Conservation (phyloP, 2,888 invertebrate species). For the Tetheella fluctuosa region DNA sequence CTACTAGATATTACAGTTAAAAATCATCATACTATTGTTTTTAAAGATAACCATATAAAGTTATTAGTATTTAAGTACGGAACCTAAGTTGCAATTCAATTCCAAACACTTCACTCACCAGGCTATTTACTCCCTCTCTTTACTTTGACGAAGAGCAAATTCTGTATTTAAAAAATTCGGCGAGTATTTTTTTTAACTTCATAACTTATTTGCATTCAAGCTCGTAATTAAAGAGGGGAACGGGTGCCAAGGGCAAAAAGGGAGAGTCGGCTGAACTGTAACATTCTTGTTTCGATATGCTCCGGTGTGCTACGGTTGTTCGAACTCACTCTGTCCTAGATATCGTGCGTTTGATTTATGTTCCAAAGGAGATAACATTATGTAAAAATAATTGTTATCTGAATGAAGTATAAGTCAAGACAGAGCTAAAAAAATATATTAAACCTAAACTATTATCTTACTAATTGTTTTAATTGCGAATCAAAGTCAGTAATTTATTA, state of each 20-base stretch:
- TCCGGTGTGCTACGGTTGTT: neutral
- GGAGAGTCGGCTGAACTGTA: conserved; percentile 25
- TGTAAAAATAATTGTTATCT: neutral
- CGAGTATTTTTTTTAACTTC: conserved; percentile 55
- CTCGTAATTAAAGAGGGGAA: conserved; percentile 55
- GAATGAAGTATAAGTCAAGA: too few species aligned
- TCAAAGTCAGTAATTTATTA: too few species aligned
- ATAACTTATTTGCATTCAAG: conserved; percentile 68
- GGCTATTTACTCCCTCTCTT: conserved; percentile 29
- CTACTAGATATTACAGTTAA: neutral
- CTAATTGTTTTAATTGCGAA: too few species aligned
- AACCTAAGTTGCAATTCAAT: neutral
- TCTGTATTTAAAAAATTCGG: conserved; percentile 39
- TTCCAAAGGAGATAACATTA: neutral
- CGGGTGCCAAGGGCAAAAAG: conserved; percentile 33
- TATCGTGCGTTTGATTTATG: conserved; percentile 4
- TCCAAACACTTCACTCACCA: conserved; percentile 6
- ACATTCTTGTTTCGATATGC: conserved; percentile 10
- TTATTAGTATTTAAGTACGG: neutral
- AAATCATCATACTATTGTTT: too few species aligned
- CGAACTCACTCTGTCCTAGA: neutral
- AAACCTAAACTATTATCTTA: too few species aligned
- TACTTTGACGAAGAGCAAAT: conserved; percentile 44
- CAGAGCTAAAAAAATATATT: too few species aligned
- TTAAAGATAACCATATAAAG: neutral